Conservation (phyloP, 1,140 invertebrate genomes). For the Eurosta solidaginis region DNA sequence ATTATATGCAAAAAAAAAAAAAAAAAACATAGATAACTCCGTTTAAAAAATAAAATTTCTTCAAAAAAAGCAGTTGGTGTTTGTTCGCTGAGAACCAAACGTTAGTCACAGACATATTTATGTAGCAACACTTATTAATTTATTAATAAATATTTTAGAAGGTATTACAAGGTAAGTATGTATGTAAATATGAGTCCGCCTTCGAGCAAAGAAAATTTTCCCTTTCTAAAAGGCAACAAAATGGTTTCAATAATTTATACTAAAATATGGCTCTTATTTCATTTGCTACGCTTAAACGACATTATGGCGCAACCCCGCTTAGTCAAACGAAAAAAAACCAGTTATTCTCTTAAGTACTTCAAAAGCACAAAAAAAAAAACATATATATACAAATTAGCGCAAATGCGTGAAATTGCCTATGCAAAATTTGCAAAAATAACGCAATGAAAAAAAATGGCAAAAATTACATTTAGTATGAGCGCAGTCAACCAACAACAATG, state of each 20-base stretch:
- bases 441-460: conserved; percentile 5
- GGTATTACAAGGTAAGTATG: no score
- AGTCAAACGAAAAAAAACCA: background rate
- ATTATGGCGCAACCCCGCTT: background rate
- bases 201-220: background rate
- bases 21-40: no score
- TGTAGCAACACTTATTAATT: no score
- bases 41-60: no score
- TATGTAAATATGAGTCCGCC: background rate
- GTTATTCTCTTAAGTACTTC: background rate
- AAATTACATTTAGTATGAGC: background rate
- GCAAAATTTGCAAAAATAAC: conserved; percentile 37
- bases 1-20: no score
- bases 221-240: background rate
- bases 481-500: background rate
- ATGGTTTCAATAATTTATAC: background rate
- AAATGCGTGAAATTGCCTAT: conserved; percentile 55
- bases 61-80: no score
- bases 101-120: no score
- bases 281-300: background rate
- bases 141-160: no score
- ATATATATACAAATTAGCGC: conserved; percentile 46
- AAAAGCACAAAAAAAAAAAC: background rate
- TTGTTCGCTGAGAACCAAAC: no score
- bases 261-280: background rate